Base-by-base conservation (phyloP, 2,888 invertebrate genomes). In the Tromatobia lineatoria region DNA sequence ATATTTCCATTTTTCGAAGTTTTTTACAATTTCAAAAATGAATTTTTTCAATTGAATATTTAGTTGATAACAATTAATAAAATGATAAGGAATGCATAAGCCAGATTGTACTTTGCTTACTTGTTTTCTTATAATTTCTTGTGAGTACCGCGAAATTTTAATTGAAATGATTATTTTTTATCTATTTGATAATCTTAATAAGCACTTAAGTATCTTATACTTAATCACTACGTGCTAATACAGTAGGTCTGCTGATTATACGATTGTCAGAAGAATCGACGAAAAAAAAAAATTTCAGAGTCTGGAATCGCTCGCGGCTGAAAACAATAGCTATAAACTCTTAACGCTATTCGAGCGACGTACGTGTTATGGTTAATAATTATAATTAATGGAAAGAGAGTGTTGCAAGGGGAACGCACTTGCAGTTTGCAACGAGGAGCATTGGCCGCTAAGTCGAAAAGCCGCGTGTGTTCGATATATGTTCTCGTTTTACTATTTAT, bases 341-440 rank as follows among this genome's bases (percentile, higher is more conserved):
- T 23, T 47, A 61, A 38, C 74, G 47, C 64, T 52, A 66, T 73
- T 59, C 77, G 77, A 64, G 57, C 74, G 57, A 57, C 47, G 74
- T 69, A 10, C 59, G 69, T 81, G 78, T 84, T 84, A 81, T 81
- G 61, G 74, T 54, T 74, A 84, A 84, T 84, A 81, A 84, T 81
- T 74, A 74, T 77, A 81, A 84, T 84, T 84, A 84, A 80, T 80
- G 67, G 80, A 80, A 77, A 59, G 67, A 77, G 50, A 77, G 50
- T 20, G 34, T 57, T 77, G 73, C 25, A 47, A 73, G 83, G 61
- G 71, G 57, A 80, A 54, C 66, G 76, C 59, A 66, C 50, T 66
- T 73, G 71, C 52, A 34, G 57, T 64, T 74, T 54, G 45, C 50
- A 66, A 80, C 64, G 29, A 57, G 50, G 50, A 34, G n/a, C 54